phyloP scores from a whole-genome alignment of 2,113 vertebrate genomes.

The Oreotrochilus melanogaster region DNA sequence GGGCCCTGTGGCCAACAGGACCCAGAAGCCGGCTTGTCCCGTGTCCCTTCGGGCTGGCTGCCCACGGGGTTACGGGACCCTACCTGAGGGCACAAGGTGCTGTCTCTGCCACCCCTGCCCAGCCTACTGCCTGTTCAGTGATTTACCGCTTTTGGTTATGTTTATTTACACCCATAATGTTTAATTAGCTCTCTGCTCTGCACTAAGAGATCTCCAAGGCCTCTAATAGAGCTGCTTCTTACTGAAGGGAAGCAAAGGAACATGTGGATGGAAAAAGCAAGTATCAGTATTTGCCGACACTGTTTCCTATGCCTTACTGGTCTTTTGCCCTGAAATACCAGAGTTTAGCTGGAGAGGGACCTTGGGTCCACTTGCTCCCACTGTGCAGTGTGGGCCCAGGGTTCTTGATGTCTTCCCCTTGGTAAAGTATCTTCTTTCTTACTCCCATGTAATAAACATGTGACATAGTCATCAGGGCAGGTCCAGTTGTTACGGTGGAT shows the following conservation, averaged over 20 bases:
- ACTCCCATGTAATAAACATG: fast-evolving
- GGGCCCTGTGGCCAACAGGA: fast-evolving
- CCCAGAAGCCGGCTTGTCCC: too few species aligned
- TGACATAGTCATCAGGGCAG: neutral
- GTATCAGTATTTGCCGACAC: fast-evolving
- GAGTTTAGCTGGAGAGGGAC: neutral
- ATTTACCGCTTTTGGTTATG: fast-evolving
- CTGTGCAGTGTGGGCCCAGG: too few species aligned
- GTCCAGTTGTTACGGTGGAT: fast-evolving
- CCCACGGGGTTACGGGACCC: fast-evolving
- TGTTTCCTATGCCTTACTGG: fast-evolving
- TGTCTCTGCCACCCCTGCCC: fast-evolving
- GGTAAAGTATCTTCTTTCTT: neutral
- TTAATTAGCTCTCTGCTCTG: fast-evolving
- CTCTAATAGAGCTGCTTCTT: fast-evolving
- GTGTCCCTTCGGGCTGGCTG: neutral
- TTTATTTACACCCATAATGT: fast-evolving
- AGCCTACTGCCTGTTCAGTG: fast-evolving
- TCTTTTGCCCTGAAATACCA: too few species aligned
- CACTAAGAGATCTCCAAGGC: neutral
- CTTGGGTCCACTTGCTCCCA: fast-evolving
- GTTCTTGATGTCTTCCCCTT: neutral
- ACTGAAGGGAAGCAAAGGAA: neutral
- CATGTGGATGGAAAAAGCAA: fast-evolving
- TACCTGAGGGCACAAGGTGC: neutral